Evolutionary conservation across 2,113 vertebrate genomes (phyloP), one percentile per base, ranked within the genome.

Genomic region (Calyptomena viridis): DNA sequence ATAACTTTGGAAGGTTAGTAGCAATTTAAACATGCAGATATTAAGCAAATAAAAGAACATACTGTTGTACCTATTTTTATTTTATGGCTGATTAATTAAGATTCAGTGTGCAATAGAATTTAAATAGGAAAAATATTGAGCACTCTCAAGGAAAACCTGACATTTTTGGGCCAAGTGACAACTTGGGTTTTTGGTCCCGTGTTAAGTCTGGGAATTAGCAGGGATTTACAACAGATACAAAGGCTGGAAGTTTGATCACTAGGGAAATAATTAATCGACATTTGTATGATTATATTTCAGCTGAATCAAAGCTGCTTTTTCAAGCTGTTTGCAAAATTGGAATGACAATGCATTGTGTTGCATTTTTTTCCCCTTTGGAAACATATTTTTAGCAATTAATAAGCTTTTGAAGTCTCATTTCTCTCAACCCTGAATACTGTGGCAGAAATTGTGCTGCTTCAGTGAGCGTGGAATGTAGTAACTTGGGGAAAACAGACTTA

Each of bases 311-410:
- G 35, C 25, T 22, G 46, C 72, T 83, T 22, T 88, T 93, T 90
- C 46, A 53, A 73, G 13, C 30, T 88, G 13, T 71, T 50, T 86
- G 79, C 53, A 90, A 83, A 53, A 31, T 80, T 79, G 44, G 82
- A 73, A 77, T 77, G 82, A 58, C 0, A 46, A 73, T 77, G 67
- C 50, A 50, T 73, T 66, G 24, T 83, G 59, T 84, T 90, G 71
- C 15, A 8, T 64, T 89, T 91, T n/a, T 56, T 87, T 95, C 20
- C 85, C 96, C 85, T 55, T 88, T 90, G 82, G 94, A 88, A 92
- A 80, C 23, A 5, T 69, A 85, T 85, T 94, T 96, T 96, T 90
- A 80, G 72, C 55, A 90, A 93, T 90, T 94, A 95, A 83, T 92
- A 92, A 88, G 44, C 72, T 59, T 96, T 66, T 86, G 85, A 88